Base-by-base conservation (phyloP, 2,888 invertebrate species). In the Parasteatoda lunata region DNA sequence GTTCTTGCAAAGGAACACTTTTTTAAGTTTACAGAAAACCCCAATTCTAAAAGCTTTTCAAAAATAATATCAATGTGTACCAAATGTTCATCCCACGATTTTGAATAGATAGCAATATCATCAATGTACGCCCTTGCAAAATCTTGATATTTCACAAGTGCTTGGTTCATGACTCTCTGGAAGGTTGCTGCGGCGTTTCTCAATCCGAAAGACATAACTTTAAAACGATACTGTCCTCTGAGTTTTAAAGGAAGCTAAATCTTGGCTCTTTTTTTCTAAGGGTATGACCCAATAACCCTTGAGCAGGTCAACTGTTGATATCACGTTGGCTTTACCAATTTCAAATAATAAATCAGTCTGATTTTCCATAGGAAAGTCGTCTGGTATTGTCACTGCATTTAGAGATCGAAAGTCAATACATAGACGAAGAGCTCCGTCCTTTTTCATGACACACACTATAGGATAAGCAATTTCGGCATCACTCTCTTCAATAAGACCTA, bases 41-140 rank as follows among this genome's bases (percentile, higher is more conserved):
- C 48, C 5, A 59, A 59, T 1, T 78, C 70, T 15, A 3, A n/a
- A n/a, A 70, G 15, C 54, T 54, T 47, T 9, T 45, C 7, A 6
- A 77, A 45, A 0, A 54, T 7, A 11, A 7, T 8, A 3, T 69
- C 54, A 15, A 54, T 8, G 30, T 71, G 71, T 15, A 8, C 4
- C 0, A 64, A 11, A 79, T 71, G 79, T 3, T 30, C 30, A 45
- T 79, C 13, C 51, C 71, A 49, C 7, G 54, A 5, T 54, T 5
- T 4, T 4, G 59, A 71, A 71, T 54, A 70, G 13, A 79, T 4
- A 9, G 49, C 48, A 47, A 64, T 79, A 45, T 71, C 71, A 15
- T 79, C 71, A 7, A 79, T 30, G n/a, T 79, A 79, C 9, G 71
- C 49, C 7, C 52, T 45, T 11, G 4, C 30, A 7, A 54, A 77